Evolutionary conservation across 2,888 invertebrate species (phyloP).

Genomic region (Heteromyza rotundicornis): DNA sequence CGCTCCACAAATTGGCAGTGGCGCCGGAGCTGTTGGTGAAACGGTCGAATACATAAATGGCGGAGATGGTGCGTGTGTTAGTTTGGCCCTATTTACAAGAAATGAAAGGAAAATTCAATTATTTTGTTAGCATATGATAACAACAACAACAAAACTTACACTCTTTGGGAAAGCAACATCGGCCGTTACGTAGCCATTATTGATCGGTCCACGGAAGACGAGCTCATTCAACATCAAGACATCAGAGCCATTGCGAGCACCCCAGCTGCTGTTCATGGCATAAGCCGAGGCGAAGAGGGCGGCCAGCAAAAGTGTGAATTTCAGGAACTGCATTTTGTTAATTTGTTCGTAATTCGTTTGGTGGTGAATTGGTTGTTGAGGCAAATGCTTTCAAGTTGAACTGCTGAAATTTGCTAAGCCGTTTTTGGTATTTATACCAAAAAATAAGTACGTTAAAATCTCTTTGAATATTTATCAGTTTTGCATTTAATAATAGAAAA

Average conservation of each 20-base stretch:
- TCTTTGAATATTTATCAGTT: too few species aligned
- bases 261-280: constrained; percentile 39
- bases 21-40: constrained; percentile 48
- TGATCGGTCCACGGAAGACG: constrained; percentile 33
- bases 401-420: neutral
- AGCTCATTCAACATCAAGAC: constrained; percentile 32
- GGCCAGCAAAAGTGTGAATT: constrained; percentile 36
- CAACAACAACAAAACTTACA: constrained; percentile 31
- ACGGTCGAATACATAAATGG: constrained; percentile 40
- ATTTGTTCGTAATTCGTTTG: too few species aligned
- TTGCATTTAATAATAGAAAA: too few species aligned
- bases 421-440: neutral
- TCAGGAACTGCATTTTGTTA: constrained; percentile 38
- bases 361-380: too few species aligned
- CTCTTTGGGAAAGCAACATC: constrained; percentile 35
- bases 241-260: constrained; percentile 30
- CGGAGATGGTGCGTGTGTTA: constrained; percentile 33
- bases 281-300: constrained; percentile 38
- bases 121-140: too few species aligned
- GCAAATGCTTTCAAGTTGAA: neutral
- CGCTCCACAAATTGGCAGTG: constrained; percentile 34
- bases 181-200: constrained; percentile 34
- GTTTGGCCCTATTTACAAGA: constrained; percentile 33
- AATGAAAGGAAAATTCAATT: too few species aligned
- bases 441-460: too few species aligned